Conservation (phyloP, 35 echinoderm and acorn worm genomes). For the Ophioderma brevispina region DNA sequence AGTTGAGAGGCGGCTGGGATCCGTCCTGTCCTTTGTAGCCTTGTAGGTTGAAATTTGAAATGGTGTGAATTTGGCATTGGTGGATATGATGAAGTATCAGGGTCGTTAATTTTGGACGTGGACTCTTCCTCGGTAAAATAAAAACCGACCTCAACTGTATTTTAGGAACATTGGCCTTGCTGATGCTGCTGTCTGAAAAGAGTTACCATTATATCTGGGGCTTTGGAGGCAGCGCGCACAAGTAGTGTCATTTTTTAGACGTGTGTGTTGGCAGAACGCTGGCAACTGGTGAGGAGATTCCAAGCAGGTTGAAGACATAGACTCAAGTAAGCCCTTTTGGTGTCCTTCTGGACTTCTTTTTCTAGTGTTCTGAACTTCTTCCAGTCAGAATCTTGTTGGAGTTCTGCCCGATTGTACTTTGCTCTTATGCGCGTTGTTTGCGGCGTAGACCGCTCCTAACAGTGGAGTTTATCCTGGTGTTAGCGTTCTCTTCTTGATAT, state of each 20-base stretch:
- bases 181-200: background rate
- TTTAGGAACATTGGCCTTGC: constrained; percentile 27
- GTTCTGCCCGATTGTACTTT: background rate
- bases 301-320: constrained; percentile 16
- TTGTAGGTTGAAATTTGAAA: no score
- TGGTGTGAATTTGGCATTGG: background rate
- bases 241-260: constrained; percentile 22
- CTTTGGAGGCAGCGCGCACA: background rate
- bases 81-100: background rate
- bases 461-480: constrained; percentile 21
- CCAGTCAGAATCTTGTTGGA: background rate
- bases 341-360: constrained; percentile 31
- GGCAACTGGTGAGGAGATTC: constrained; percentile 12
- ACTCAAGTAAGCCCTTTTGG: constrained; percentile 20
- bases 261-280: constrained; percentile 25
- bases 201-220: constrained; percentile 24
- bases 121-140: background rate
- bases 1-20: no score
- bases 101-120: background rate
- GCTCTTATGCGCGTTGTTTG: constrained; percentile 15
- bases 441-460: background rate
- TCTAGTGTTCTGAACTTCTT: constrained; percentile 21
- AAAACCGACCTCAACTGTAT: background rate
- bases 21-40: no score
- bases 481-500: constrained; percentile 18